Conservation (phyloP, 2,888 invertebrate species). For the Tinea semifulvella region DNA sequence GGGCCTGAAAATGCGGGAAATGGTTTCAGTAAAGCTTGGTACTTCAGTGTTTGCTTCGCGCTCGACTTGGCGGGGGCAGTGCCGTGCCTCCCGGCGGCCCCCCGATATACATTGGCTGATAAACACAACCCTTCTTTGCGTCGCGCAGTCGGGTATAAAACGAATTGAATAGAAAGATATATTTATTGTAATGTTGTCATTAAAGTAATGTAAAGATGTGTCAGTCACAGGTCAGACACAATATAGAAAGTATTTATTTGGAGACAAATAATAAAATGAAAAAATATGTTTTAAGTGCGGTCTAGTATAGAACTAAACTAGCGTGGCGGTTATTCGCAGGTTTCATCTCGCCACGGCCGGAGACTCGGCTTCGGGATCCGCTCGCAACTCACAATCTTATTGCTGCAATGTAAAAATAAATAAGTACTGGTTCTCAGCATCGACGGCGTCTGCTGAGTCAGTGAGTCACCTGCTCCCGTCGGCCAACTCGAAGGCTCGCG, state of each 20-base stretch:
- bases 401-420: not conserved
- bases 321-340: not conserved
- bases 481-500: slow-evolving; percentile 24
- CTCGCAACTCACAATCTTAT: not conserved
- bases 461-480: slow-evolving; percentile 14
- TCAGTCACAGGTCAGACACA: not conserved
- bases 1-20: too few species aligned
- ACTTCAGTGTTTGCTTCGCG: too few species aligned
- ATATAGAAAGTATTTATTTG: not conserved
- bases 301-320: not conserved
- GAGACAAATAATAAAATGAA: not conserved
- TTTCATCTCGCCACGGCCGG: not conserved
- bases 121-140: too few species aligned
- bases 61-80: too few species aligned
- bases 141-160: too few species aligned
- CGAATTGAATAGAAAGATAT: slow-evolving; percentile 6
- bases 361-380: not conserved
- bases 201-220: too few species aligned
- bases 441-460: not conserved
- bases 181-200: too few species aligned
- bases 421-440: not conserved
- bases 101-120: too few species aligned
- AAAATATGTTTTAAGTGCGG: not conserved
- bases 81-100: too few species aligned
- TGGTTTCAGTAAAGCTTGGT: too few species aligned